phyloP scores from a whole-genome alignment of 2,888 invertebrate genomes.

The Odontocolon sp. region DNA sequence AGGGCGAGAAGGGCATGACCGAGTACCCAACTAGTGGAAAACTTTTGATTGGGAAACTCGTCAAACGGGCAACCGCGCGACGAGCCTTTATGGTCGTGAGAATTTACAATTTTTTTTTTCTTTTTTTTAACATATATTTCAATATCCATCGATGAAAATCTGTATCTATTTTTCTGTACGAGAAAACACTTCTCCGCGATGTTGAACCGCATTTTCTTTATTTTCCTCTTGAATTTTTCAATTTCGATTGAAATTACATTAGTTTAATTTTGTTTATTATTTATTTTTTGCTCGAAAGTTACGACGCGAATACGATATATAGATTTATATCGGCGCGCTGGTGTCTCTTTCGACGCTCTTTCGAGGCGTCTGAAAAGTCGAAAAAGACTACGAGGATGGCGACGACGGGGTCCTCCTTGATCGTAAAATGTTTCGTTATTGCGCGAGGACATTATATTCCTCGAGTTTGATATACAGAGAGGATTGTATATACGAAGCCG shows the following conservation, averaged over 20 bases:
- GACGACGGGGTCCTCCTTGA: conserved; percentile 47
- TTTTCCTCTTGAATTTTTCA: too few species aligned
- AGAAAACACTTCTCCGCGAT: conserved; percentile 7
- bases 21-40: conserved; percentile 66
- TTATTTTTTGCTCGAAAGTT: too few species aligned
- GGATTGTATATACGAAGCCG: neutral
- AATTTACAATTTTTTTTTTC: conserved; percentile 49
- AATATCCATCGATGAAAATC: conserved; percentile 19
- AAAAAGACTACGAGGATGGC: conserved; percentile 8
- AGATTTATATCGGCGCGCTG: conserved; percentile 52
- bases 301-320: too few species aligned
- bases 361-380: neutral
- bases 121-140: conserved; percentile 11
- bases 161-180: conserved; percentile 18
- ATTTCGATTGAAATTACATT: too few species aligned
- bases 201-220: too few species aligned
- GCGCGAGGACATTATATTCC: conserved; percentile 58
- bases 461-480: conserved; percentile 23
- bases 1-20: conserved; percentile 59
- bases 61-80: conserved; percentile 70
- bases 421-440: conserved; percentile 74
- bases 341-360: conserved; percentile 41
- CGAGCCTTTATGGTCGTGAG: conserved; percentile 55
- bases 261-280: too few species aligned
- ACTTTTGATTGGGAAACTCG: conserved; percentile 75